phyloP scores from a whole-genome alignment of 1,140 invertebrate genomes.

The Lepidurus arcticus region DNA sequence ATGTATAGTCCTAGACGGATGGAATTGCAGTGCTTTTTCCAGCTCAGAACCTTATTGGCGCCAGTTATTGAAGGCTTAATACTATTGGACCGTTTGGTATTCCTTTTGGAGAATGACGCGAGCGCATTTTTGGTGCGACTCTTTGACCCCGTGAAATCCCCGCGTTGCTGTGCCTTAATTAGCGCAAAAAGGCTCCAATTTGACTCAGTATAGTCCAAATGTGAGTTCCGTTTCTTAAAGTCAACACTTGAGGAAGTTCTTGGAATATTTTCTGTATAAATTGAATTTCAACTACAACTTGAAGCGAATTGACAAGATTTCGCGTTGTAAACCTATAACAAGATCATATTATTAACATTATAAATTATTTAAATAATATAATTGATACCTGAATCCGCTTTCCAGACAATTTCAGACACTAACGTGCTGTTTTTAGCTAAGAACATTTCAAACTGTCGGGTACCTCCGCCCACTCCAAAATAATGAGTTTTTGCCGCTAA shows the following conservation, averaged over 20 bases:
- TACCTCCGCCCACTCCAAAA: slow-evolving; percentile 76
- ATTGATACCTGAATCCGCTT: not conserved
- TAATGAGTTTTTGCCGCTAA: slow-evolving; percentile 80
- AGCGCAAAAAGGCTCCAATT: slow-evolving; percentile 45
- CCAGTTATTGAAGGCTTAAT: slow-evolving; percentile 78
- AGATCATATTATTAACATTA: not conserved
- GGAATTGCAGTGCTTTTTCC: slow-evolving; percentile 72
- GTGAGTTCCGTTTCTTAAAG: too few species aligned
- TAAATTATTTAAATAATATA: not conserved
- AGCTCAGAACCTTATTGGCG: slow-evolving; percentile 69
- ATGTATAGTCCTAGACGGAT: slow-evolving; percentile 47
- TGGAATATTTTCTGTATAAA: too few species aligned
- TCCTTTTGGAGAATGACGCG: slow-evolving; percentile 61
- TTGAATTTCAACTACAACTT: not conserved
- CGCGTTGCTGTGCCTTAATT: slow-evolving; percentile 66
- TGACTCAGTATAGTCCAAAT: too few species aligned
- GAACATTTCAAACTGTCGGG: slow-evolving; percentile 28
- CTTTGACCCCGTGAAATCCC: slow-evolving; percentile 70
- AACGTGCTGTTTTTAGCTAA: slow-evolving; percentile 6
- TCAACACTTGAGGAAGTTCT: too few species aligned
- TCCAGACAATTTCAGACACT: slow-evolving; percentile 20
- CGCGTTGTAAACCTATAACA: slow-evolving; percentile 23
- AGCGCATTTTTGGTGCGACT: slow-evolving; percentile 61
- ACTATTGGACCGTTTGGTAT: slow-evolving; percentile 74
- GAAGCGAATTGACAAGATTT: slow-evolving; percentile 18